Conservation (phyloP, 2,888 invertebrate genomes). For the Drosophila stalkeri region DNA sequence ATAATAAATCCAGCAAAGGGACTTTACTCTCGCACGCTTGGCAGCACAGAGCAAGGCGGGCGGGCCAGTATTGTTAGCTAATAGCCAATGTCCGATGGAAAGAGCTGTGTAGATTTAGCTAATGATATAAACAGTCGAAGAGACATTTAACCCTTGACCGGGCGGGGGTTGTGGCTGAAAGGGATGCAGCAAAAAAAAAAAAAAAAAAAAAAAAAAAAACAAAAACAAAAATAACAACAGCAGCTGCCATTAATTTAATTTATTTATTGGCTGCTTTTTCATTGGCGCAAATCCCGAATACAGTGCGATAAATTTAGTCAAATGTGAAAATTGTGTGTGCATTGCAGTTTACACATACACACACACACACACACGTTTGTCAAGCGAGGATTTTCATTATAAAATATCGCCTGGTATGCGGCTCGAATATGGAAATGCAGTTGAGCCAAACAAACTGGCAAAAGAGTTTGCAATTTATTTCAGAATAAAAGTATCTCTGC, state of each 20-base stretch:
- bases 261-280: constrained; percentile 85
- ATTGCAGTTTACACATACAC: constrained; percentile 51
- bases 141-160: constrained; percentile 53
- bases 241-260: constrained; percentile 84
- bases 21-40: constrained; percentile 77
- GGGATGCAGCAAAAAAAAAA: constrained; percentile 31
- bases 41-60: constrained; percentile 45
- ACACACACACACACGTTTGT: constrained; percentile 38
- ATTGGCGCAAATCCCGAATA: constrained; percentile 83
- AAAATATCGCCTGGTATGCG: constrained; percentile 76
- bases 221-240: constrained; percentile 1
- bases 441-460: constrained; percentile 56
- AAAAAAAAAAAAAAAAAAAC: background rate
- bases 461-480: constrained; percentile 79
- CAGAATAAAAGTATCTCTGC: constrained; percentile 77
- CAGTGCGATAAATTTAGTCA: constrained; percentile 81
- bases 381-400: constrained; percentile 83
- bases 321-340: constrained; percentile 84
- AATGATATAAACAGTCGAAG: constrained; percentile 71
- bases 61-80: constrained; percentile 57
- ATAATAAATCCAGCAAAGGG: constrained; percentile 77
- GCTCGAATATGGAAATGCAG: constrained; percentile 48
- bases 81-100: constrained; percentile 49
- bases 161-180: background rate
- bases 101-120: constrained; percentile 66